These are phyloP conservation scores for Ictalurus punctatus DNA, from an alignment of 2,113 vertebrate genomes.

Conservation along the genomic window DNA sequence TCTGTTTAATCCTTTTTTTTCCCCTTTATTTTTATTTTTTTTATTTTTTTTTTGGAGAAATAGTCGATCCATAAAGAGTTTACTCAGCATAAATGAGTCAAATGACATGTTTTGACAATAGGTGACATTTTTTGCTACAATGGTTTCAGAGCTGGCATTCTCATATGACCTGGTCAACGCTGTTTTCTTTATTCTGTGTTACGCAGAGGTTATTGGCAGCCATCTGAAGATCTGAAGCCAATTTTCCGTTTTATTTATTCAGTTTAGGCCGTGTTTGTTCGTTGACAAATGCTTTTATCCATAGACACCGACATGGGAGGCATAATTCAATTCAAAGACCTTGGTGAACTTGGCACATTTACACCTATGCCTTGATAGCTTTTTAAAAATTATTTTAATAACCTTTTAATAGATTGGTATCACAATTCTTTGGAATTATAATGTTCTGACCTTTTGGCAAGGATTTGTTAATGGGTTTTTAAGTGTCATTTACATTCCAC, in stretches of 20 bases:
- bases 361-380: not conserved
- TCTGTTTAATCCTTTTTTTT: not conserved
- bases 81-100: not conserved
- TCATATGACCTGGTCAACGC: not conserved
- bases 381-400: not conserved
- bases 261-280: not conserved
- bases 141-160: not conserved
- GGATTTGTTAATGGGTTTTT: not conserved
- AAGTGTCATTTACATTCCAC: not conserved
- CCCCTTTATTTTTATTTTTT: no score
- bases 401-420: not conserved
- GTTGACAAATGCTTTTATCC: not conserved
- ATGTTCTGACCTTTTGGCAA: not conserved
- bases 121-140: constrained; percentile 1
- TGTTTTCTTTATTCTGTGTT: not conserved
- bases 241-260: not conserved
- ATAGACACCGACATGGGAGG: not conserved
- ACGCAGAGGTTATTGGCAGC: not conserved
- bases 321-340: not conserved
- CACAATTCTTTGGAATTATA: not conserved
- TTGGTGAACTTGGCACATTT: not conserved
- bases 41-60: not conserved
- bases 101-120: not conserved
- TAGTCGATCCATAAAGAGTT: not conserved
- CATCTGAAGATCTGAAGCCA: not conserved